phyloP scores from a whole-genome alignment of 2,113 vertebrate genomes.

The Caloenas nicobarica region DNA sequence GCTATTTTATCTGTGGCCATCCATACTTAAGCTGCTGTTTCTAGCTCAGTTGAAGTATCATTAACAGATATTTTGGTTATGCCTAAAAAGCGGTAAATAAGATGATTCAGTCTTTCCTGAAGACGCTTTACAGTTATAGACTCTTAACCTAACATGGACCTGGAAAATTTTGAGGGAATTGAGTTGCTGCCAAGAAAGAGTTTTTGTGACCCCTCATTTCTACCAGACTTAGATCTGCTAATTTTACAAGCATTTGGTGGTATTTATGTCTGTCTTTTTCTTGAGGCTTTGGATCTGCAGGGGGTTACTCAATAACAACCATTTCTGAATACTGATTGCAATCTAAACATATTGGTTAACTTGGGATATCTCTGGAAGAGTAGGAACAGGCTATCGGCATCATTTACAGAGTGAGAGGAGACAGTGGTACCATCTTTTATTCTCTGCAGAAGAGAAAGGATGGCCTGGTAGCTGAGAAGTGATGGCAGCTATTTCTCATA shows the following conservation, averaged over 20 bases:
- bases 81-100: not conserved
- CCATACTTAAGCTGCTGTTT: not conserved
- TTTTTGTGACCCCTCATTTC: not conserved
- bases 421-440: not conserved
- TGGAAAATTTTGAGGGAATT: not conserved
- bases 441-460: not conserved
- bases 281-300: slow-evolving; percentile 35
- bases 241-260: not conserved
- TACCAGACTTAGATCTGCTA: not conserved
- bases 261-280: slow-evolving; percentile 26
- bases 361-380: not conserved
- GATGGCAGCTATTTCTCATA: not conserved
- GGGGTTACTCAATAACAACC: slow-evolving; percentile 15
- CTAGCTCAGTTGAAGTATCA: not conserved
- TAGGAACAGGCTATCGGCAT: not conserved
- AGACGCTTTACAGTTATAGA: not conserved
- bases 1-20: not conserved
- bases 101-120: not conserved
- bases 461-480: not conserved
- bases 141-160: not conserved
- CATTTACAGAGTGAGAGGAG: not conserved
- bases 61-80: not conserved
- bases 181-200: not conserved
- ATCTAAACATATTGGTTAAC: slow-evolving; percentile 22
- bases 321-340: slow-evolving; percentile 16